Evolutionary conservation across 2,113 vertebrate species (phyloP).

Genomic region (Oreochromis tanganicae): DNA sequence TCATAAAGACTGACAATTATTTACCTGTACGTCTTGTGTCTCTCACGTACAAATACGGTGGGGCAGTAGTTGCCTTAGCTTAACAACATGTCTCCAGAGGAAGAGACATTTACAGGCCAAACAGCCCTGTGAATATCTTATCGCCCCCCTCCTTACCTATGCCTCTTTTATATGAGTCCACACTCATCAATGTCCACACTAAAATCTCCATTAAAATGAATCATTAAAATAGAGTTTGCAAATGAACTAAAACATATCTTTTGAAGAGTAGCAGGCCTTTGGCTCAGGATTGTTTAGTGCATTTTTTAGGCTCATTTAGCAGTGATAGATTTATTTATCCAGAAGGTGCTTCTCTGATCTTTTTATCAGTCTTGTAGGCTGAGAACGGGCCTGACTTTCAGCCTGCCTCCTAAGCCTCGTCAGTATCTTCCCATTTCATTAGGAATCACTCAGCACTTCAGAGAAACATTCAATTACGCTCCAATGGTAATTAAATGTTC

Average conservation of each 20-base stretch:
- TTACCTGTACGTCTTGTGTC: neutral
- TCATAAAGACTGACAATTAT: slow-evolving; percentile 36
- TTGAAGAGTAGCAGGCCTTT: neutral
- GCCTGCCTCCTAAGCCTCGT: slow-evolving; percentile 16
- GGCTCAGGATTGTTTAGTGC: neutral
- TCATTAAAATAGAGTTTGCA: neutral
- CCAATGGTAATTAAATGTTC: slow-evolving; percentile 68
- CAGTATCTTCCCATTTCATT: slow-evolving; percentile 56
- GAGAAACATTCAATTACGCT: slow-evolving; percentile 70
- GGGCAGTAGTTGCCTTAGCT: neutral
- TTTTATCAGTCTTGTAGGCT: neutral
- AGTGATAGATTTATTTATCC: slow-evolving; percentile 9
- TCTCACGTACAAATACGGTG: neutral
- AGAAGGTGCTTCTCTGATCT: neutral
- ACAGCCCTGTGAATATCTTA: slow-evolving; percentile 32
- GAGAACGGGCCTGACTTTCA: slow-evolving; percentile 15
- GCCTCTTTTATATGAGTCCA: neutral
- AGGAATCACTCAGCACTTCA: slow-evolving; percentile 65
- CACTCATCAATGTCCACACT: neutral
- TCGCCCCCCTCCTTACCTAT: neutral
- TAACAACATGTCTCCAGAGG: slow-evolving; percentile 15
- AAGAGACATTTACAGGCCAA: slow-evolving; percentile 30
- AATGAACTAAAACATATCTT: neutral
- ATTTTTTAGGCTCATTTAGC: slow-evolving; percentile 2
- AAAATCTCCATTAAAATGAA: neutral